Conservation (phyloP, 2,888 invertebrate genomes). For the Didymodactylos carnosus region DNA sequence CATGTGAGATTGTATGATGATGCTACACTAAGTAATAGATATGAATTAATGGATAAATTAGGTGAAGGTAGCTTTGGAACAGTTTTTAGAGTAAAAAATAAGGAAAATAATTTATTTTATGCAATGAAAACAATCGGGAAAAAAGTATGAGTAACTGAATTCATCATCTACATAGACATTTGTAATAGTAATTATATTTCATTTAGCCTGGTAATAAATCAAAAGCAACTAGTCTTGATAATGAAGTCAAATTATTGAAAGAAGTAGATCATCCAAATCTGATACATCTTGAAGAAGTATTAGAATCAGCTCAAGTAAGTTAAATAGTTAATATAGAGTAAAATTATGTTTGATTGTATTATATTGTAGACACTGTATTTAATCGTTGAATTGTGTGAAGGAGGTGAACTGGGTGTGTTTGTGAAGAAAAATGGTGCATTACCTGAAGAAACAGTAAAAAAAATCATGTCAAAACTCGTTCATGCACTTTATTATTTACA, state of each 20-base stretch:
- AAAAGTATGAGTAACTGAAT: slow-evolving; percentile 27
- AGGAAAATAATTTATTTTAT: slow-evolving; percentile 19
- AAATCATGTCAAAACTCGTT: slow-evolving; percentile 27
- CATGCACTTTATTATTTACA: slow-evolving; percentile 33
- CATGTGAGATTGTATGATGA: not conserved
- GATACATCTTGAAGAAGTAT: slow-evolving; percentile 39
- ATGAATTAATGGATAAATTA: not conserved
- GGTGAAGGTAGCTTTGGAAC: slow-evolving; percentile 10
- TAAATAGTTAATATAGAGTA: not conserved
- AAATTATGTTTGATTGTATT: not conserved
- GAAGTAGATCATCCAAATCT: slow-evolving; percentile 42
- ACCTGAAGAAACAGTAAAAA: slow-evolving; percentile 25
- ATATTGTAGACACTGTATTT: slow-evolving; percentile 38
- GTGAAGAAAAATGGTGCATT: slow-evolving; percentile 30
- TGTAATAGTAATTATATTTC: not conserved
- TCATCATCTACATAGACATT: not conserved
- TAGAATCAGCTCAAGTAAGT: slow-evolving; percentile 38
- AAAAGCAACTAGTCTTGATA: slow-evolving; percentile 20
- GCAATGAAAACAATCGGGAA: slow-evolving; percentile 33
- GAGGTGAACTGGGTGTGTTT: slow-evolving; percentile 36
- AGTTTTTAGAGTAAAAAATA: slow-evolving; percentile 5
- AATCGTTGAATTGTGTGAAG: slow-evolving; percentile 40
- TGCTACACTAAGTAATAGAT: not conserved
- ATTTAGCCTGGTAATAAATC: slow-evolving; percentile 25
- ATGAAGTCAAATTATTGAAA: slow-evolving; percentile 41